Conservation (phyloP, 2,888 invertebrate genomes). For the Anagyrus pseudococci region DNA sequence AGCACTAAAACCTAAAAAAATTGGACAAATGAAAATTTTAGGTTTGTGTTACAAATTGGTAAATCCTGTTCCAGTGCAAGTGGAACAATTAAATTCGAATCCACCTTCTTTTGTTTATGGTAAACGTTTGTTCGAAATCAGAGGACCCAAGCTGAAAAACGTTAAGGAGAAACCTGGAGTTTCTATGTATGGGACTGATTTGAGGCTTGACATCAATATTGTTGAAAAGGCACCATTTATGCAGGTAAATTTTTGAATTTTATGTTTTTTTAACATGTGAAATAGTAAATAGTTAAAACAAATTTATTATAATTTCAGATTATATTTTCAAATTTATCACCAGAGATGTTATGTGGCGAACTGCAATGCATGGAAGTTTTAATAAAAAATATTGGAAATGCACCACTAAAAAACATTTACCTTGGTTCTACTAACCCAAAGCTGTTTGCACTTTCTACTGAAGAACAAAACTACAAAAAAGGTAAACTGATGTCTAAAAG, state of each 20-base stretch:
- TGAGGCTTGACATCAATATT: conserved; percentile 76
- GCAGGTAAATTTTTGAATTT: conserved; percentile 66
- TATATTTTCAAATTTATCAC: conserved; percentile 72
- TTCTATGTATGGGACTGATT: conserved; percentile 68
- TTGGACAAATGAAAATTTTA: conserved; percentile 76
- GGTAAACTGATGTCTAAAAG: conserved; percentile 21
- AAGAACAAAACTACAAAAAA: conserved; percentile 37
- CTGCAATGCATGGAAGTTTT: conserved; percentile 73
- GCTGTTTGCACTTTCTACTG: conserved; percentile 66
- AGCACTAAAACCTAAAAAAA: conserved; percentile 74
- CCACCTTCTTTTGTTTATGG: conserved; percentile 64
- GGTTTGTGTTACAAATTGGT: conserved; percentile 75
- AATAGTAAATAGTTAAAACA: background rate
- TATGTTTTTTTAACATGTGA: background rate
- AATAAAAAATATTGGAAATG: conserved; percentile 74
- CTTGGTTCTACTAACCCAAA: conserved; percentile 76
- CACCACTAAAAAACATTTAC: conserved; percentile 69
- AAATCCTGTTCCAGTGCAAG: conserved; percentile 43
- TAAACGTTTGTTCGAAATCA: conserved; percentile 67
- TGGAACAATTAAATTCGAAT: conserved; percentile 39
- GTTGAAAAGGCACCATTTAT: conserved; percentile 83
- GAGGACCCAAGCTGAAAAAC: conserved; percentile 66
- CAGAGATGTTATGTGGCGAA: conserved; percentile 77
- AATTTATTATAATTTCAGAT: conserved; percentile 63
- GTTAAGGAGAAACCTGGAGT: conserved; percentile 64